These are phyloP conservation scores for Aphaenogaster ashmeadi DNA, from an alignment of 1,140 invertebrate species.

Conservation along the genomic window DNA sequence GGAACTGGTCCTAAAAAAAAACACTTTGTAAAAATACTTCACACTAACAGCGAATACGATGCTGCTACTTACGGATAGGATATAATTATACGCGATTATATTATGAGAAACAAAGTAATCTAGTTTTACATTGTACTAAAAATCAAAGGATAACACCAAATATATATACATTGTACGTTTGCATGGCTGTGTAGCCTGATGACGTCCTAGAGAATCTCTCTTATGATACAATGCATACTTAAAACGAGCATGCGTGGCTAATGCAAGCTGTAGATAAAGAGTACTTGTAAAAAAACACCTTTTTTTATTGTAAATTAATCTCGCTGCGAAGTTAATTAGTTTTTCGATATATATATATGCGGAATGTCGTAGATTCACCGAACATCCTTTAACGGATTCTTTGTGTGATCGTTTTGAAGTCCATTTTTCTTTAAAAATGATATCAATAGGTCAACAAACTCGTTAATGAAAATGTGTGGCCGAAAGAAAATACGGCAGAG, in stretches of 20 bases:
- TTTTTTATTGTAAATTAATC: conserved; percentile 71
- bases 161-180: conserved; percentile 73
- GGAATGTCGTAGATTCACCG: conserved; percentile 5
- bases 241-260: conserved; percentile 67
- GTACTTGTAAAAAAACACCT: conserved; percentile 71
- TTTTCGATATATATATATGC: conserved; percentile 1
- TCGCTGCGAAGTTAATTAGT: conserved; percentile 34
- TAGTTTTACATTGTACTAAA: conserved; percentile 68
- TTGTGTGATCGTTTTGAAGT: neutral
- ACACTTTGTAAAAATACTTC: neutral
- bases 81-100: conserved; percentile 38
- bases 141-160: conserved; percentile 80
- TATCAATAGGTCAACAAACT: neutral
- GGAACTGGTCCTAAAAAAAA: neutral
- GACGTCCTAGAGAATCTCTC: conserved; percentile 65
- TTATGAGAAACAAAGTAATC: conserved; percentile 50
- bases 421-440: neutral
- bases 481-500: neutral
- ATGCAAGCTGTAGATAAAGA: conserved; percentile 70
- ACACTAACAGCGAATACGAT: conserved; percentile 26
- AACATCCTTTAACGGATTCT: neutral
- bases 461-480: neutral
- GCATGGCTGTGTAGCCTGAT: conserved; percentile 55
- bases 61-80: conserved; percentile 19
- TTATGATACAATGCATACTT: conserved; percentile 57